Conservation (phyloP, 2,113 vertebrate species). For the Pontoporia blainvillei region DNA sequence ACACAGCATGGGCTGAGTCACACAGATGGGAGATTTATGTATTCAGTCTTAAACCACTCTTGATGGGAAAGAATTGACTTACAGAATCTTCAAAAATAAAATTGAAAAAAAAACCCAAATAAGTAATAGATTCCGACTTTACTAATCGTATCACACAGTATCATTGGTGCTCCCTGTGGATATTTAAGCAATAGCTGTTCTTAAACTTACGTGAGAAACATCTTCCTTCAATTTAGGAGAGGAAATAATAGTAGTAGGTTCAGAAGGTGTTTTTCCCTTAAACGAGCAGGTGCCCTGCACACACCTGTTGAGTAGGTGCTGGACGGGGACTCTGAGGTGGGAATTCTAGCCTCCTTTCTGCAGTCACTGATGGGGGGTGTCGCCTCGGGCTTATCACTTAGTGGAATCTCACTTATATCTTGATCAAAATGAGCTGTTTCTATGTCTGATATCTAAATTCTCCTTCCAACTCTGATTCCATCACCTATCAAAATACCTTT, state of each 20-base stretch:
- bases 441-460: neutral
- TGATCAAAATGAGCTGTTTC: neutral
- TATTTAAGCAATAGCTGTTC: neutral
- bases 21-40: neutral
- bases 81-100: neutral
- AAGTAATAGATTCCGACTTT: neutral
- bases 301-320: neutral
- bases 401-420: neutral
- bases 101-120: neutral
- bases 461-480: neutral
- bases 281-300: neutral
- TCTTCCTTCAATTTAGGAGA: neutral
- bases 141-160: neutral
- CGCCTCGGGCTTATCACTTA: neutral
- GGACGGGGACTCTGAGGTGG: neutral
- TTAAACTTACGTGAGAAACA: neutral
- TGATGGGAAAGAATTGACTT: neutral
- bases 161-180: neutral
- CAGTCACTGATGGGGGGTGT: fast-evolving
- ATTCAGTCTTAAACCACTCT: neutral
- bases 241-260: neutral
- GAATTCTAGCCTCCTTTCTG: neutral
- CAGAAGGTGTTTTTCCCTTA: neutral
- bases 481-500: neutral
- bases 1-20: neutral